Conservation (phyloP, 1,140 invertebrate genomes). For the Bombyx mandarina region DNA sequence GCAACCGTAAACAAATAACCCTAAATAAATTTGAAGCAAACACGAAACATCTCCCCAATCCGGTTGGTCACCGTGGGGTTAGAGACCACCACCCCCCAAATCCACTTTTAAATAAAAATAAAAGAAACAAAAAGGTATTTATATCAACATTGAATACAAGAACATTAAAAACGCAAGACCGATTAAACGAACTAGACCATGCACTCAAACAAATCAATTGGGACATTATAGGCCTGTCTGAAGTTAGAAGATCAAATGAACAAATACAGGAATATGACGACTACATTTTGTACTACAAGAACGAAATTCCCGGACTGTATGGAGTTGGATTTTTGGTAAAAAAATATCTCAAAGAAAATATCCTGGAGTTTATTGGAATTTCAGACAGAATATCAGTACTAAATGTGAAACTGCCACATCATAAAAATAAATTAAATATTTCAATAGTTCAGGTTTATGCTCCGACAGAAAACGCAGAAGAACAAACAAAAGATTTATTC, state of each 20-base stretch:
- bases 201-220: slow-evolving; percentile 4
- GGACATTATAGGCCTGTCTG: slow-evolving; percentile 7
- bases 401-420: slow-evolving; percentile 15
- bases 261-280: slow-evolving; percentile 14
- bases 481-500: slow-evolving; percentile 20
- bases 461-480: slow-evolving; percentile 18
- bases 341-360: slow-evolving; percentile 21
- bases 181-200: slow-evolving; percentile 5
- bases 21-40: no score
- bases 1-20: no score
- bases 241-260: slow-evolving; percentile 8
- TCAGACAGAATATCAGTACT: slow-evolving; percentile 19
- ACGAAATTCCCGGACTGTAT: slow-evolving; percentile 13
- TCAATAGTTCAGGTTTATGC: slow-evolving; percentile 28
- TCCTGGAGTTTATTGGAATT: slow-evolving; percentile 16
- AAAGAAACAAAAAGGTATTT: slow-evolving; percentile 2
- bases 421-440: slow-evolving; percentile 14
- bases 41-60: no score
- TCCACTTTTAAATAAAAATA: neutral
- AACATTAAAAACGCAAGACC: slow-evolving; percentile 6
- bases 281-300: slow-evolving; percentile 17
- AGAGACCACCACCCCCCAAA: slow-evolving; percentile 10
- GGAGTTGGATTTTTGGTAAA: slow-evolving; percentile 20
- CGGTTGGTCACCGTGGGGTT: slow-evolving; percentile 12
- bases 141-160: slow-evolving; percentile 12